Evolutionary conservation across 2,113 vertebrate species (phyloP).

Genomic region (Psilopsiagon aymara): DNA sequence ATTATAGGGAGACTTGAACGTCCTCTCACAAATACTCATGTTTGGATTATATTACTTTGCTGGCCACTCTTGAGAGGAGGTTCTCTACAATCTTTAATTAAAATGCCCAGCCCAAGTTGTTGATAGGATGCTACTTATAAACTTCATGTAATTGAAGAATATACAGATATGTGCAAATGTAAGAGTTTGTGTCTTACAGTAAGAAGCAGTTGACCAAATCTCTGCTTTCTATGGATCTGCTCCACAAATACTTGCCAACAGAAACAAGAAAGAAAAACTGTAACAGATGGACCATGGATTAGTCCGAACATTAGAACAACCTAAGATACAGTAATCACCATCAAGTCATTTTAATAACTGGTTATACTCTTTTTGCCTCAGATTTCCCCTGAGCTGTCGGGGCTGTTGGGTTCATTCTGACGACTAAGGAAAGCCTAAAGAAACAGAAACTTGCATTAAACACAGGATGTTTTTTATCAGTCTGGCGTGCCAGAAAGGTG

Average conservation of each 20-base stretch:
- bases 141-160: background rate
- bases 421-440: slow-evolving; percentile 9
- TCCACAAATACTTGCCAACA: background rate
- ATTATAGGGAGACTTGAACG: background rate
- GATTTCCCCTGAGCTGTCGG: background rate
- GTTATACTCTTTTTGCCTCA: background rate
- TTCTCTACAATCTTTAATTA: background rate
- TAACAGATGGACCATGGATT: slow-evolving; percentile 62
- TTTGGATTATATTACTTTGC: background rate
- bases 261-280: background rate
- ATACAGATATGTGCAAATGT: background rate
- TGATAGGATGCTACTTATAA: background rate
- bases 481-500: slow-evolving; percentile 85
- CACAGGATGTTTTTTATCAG: slow-evolving; percentile 79
- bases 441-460: background rate
- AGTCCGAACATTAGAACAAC: slow-evolving; percentile 30
- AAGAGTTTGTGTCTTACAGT: background rate
- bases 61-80: background rate
- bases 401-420: background rate
- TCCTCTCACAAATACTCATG: background rate
- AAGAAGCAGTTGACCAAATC: background rate
- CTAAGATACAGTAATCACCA: slow-evolving; percentile 20
- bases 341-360: background rate
- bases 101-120: background rate
- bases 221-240: background rate